Evolutionary conservation across 2,797 vertebrate species (phyloP).

Genomic region (Siniperca obscura): DNA sequence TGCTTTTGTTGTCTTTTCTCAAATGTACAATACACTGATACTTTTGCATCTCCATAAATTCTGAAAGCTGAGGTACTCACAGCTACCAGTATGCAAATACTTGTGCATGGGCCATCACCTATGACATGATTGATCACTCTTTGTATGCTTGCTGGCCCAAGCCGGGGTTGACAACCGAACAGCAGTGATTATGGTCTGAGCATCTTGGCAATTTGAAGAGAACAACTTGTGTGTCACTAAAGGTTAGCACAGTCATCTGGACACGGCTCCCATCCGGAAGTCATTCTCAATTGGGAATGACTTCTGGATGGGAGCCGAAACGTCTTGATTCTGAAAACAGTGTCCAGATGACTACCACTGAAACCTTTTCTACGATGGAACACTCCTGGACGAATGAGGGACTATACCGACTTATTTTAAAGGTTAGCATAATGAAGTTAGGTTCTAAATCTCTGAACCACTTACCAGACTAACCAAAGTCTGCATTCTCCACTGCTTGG

Average conservation of each 20-base stretch:
- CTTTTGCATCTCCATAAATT: slow-evolving; percentile 4
- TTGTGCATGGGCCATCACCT: neutral
- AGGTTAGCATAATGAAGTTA: neutral
- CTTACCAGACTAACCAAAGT: neutral
- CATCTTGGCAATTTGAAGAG: neutral
- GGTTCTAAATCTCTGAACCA: neutral
- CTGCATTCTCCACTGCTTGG: neutral
- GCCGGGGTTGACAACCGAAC: neutral
- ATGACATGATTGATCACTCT: slow-evolving; percentile 4
- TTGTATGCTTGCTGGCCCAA: neutral
- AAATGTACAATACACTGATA: slow-evolving; percentile 12
- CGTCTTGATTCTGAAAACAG: too few relatives aligned
- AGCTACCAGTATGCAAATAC: slow-evolving; percentile 46
- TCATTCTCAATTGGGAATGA: too few relatives aligned
- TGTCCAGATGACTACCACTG: too few relatives aligned
- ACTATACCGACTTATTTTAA: neutral
- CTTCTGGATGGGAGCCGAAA: too few relatives aligned
- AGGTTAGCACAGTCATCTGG: neutral
- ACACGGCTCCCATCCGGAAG: too few relatives aligned
- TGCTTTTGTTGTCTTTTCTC: slow-evolving; percentile 4
- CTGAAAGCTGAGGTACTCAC: neutral
- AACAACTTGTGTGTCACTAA: neutral
- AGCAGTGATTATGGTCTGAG: slow-evolving; percentile 3
- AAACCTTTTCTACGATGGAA: too few relatives aligned
- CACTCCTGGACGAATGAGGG: too few relatives aligned